Conservation (phyloP, 2,797 vertebrate genomes). For the Chloroceryle inda region DNA sequence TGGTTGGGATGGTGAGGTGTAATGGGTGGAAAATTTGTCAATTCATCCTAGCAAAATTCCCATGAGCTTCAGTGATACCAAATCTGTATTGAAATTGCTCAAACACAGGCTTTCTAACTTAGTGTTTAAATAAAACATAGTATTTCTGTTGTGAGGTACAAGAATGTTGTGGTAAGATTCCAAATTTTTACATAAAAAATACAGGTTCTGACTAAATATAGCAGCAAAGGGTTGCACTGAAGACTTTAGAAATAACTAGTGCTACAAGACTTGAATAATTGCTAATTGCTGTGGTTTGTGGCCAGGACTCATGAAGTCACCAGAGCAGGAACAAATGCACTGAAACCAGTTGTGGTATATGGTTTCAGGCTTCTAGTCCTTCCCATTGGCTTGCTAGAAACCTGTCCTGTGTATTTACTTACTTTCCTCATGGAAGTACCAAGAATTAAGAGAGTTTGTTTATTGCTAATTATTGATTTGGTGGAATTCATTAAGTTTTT, state of each 20-base stretch:
- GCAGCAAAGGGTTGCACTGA: not conserved
- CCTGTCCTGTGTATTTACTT: not conserved
- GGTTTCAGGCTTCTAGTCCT: not conserved
- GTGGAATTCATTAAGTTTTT: not conserved
- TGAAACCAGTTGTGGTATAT: not conserved
- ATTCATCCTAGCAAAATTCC: not conserved
- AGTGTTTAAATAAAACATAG: not conserved
- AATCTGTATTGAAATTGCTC: not conserved
- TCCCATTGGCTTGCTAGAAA: not conserved
- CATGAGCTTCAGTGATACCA: not conserved
- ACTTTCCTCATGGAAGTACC: not conserved
- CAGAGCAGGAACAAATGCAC: not conserved
- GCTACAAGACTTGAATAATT: not conserved
- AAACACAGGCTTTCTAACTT: not conserved
- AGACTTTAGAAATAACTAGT: not conserved
- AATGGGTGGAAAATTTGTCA: not conserved
- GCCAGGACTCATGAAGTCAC: not conserved
- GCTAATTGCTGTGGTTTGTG: conserved; percentile 18
- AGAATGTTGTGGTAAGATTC: not conserved
- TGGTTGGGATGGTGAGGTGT: not conserved
- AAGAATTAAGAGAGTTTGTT: not conserved
- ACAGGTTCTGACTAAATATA: not conserved
- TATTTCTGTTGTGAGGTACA: not conserved
- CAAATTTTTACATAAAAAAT: not conserved
- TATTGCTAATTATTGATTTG: not conserved